phyloP scores from a whole-genome alignment of 2,888 invertebrate species.

The Standfussiana lucernea region DNA sequence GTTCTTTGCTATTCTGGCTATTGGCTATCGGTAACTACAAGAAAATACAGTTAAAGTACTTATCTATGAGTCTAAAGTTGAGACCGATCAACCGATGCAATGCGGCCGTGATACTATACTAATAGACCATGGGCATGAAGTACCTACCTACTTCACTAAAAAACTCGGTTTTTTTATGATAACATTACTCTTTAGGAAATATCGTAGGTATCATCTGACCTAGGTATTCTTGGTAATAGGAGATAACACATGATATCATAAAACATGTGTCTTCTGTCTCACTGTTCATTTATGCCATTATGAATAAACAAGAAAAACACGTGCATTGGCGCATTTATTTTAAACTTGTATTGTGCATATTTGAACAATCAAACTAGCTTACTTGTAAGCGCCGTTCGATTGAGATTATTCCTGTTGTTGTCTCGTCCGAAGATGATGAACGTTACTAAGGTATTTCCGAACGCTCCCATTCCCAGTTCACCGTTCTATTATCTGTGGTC shows the following conservation, averaged over 20 bases:
- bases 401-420: no score
- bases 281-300: constrained; percentile 1
- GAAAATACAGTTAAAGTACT: no score
- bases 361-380: no score
- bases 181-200: neutral
- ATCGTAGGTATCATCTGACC: neutral
- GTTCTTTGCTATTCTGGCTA: no score
- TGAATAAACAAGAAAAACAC: constrained; percentile 20
- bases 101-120: neutral
- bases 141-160: neutral
- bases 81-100: no score
- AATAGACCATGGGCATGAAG: neutral
- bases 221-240: neutral
- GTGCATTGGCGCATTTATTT: neutral
- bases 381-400: no score
- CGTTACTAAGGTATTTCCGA: no score
- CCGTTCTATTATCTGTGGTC: no score
- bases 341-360: neutral
- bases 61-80: no score
- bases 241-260: neutral
- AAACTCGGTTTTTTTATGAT: neutral
- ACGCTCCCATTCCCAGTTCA: no score
- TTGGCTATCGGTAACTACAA: no score
- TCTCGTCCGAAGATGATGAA: no score
- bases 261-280: neutral